phyloP scores from a whole-genome alignment of 2,888 invertebrate genomes.

The Eupithecia subfuscata region DNA sequence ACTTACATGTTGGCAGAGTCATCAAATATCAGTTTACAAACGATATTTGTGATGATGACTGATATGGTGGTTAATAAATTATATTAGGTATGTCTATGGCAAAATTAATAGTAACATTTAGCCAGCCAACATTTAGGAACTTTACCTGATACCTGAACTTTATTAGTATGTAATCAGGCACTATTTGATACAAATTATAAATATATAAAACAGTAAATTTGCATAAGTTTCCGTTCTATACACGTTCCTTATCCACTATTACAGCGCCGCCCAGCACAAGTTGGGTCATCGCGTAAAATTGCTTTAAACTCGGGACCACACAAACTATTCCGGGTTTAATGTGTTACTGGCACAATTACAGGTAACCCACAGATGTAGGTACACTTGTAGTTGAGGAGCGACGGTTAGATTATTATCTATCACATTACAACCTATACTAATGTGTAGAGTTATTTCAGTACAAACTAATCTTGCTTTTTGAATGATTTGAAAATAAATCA shows the following conservation, averaged over 20 bases:
- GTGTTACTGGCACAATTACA: conserved; percentile 44
- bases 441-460: not conserved
- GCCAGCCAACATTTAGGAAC: not conserved
- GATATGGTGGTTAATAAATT: no score
- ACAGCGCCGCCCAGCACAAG: not conserved
- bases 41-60: no score
- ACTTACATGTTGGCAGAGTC: no score
- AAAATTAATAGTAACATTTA: not conserved
- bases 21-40: no score
- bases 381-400: conserved; percentile 23
- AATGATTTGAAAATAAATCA: not conserved
- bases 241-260: not conserved
- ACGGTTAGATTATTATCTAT: not conserved
- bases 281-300: conserved; percentile 28
- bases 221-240: not conserved
- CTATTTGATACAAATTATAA: no score
- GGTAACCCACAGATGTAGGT: conserved; percentile 18
- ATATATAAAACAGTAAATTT: no score
- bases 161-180: no score
- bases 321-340: conserved; percentile 42
- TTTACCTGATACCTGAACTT: no score
- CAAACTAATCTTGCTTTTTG: not conserved
- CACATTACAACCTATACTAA: not conserved
- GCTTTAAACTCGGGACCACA: conserved; percentile 31
- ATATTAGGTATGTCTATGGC: not conserved